Percentiles rank a stretch among this genome's conserved stretches.
phyloP scores from a whole-genome alignment of 53 echinoderm and acorn worm species.

The Crossaster papposus region DNA sequence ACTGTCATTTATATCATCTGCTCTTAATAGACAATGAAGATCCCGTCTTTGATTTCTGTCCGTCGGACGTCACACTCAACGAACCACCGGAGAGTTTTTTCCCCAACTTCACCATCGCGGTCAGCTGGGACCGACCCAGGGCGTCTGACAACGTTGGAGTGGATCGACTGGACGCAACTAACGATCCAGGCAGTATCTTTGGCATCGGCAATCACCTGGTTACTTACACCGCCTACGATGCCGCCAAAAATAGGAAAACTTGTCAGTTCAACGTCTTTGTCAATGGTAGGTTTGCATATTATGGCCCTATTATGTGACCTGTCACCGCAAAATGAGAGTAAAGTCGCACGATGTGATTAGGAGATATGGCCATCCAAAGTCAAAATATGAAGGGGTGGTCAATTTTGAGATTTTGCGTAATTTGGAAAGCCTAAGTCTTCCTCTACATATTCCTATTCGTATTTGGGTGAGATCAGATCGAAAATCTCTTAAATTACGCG shows the following conservation, averaged over 20 bases:
- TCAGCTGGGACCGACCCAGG: background rate
- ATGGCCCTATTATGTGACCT: no score
- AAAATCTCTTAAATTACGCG: no score
- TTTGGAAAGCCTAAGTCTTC: no score
- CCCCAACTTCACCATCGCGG: slow-evolving; percentile 16
- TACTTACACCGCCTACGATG: slow-evolving; percentile 9
- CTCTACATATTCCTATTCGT: no score
- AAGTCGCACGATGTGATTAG: no score
- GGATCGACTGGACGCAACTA: background rate
- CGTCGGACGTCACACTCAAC: background rate
- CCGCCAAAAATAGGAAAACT: background rate
- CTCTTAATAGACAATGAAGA: slow-evolving; percentile 3
- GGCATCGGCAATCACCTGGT: background rate
- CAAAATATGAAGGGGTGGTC: no score
- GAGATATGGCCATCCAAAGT: no score
- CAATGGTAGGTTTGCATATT: slow-evolving; percentile 3
- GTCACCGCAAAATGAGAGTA: no score
- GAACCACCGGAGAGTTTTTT: slow-evolving; percentile 5
- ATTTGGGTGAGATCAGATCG: no score
- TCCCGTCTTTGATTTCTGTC: slow-evolving; percentile 15
- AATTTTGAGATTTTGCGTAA: no score
- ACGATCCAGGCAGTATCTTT: slow-evolving; percentile 19
- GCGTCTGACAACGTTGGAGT: slow-evolving; percentile 17
- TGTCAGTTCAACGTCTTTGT: slow-evolving; percentile 23
- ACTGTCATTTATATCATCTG: no score